Evolutionary conservation across 2,888 invertebrate genomes (phyloP), one percentile per base, ranked within the genome.

Genomic region (Pseudococcus viburni): DNA sequence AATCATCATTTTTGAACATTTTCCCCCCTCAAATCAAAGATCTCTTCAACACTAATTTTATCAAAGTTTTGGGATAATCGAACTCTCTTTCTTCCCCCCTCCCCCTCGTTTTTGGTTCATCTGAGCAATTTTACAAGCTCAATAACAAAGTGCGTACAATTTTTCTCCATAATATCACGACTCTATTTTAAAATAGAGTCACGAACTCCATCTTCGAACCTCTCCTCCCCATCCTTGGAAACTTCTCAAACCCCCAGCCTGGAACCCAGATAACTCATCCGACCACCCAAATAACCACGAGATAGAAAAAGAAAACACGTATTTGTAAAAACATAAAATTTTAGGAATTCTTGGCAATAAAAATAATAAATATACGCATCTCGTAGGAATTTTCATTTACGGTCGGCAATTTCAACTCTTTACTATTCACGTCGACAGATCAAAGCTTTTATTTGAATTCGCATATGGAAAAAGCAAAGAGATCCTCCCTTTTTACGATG

Each of bases 391-490:
- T 64, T 22, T 64, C 64, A 64, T 64, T 64, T 64, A 64, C 64
- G 64, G 19, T 64, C 64, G 64, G 64, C 64, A 64, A 64, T 64
- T 64, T 22, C 64, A 64, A 22, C 64, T 64, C 64, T 64, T 64
- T 64, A 64, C 64, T 64, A 64, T 64, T 64, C 64, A 64, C 22
- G 64, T 22, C 64, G 64, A 64, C 64, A 64, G 64, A 64, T 64
- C 64, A 64, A 64, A 64, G 64, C 64, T 64, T 64, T 64, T 64
- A 64, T 64, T 22, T 64, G 64, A 64, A 64, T 64, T 64, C 64
- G 64, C 64, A 22, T 64, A 64, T 22, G 64, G 12, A 64, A 64
- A 64, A 64, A 22, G 42, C 42, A 64, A 64, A 9, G 3, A 5
- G 17, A 5, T n/a, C 64, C 64, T 19, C 64, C 7, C 9, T 8